Percentiles rank a stretch among this genome's conserved stretches.
phyloP scores from a whole-genome alignment of 2,888 invertebrate genomes.

The Ophonus ardosiacus region DNA sequence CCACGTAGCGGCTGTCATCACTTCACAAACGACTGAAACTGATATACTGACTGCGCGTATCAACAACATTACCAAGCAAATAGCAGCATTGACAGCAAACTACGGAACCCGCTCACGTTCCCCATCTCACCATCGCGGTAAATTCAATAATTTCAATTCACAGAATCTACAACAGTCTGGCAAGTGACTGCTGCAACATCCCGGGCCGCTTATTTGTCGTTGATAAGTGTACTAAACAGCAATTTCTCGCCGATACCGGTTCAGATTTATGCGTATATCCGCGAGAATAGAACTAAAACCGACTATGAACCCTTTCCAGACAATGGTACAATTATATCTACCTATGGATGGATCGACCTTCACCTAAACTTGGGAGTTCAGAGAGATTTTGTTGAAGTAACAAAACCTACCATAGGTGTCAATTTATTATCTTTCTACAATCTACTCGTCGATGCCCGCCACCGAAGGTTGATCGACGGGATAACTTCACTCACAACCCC shows the following conservation, averaged over 20 bases:
- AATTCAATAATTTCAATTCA: too few species aligned
- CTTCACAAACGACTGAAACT: background rate
- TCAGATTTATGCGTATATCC: background rate
- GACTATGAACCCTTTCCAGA: too few species aligned
- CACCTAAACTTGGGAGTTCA: background rate
- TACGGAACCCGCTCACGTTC: background rate
- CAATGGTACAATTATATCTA: too few species aligned
- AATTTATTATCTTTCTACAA: background rate
- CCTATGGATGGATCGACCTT: too few species aligned
- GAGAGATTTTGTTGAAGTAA: too few species aligned
- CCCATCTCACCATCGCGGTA: background rate
- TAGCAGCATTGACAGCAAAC: background rate
- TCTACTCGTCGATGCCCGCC: background rate
- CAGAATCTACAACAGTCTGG: too few species aligned
- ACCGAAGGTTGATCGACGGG: background rate
- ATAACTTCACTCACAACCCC: background rate
- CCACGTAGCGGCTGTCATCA: background rate
- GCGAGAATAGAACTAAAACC: background rate
- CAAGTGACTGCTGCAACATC: background rate
- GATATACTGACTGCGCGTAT: background rate
- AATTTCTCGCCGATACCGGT: constrained; percentile 9
- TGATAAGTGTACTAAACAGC: background rate
- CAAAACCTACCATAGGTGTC: background rate
- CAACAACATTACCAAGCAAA: background rate
- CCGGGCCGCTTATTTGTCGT: constrained; percentile 13